Evolutionary conservation across 2,113 vertebrate genomes (phyloP).

Genomic region (Hyperopisus bebe): DNA sequence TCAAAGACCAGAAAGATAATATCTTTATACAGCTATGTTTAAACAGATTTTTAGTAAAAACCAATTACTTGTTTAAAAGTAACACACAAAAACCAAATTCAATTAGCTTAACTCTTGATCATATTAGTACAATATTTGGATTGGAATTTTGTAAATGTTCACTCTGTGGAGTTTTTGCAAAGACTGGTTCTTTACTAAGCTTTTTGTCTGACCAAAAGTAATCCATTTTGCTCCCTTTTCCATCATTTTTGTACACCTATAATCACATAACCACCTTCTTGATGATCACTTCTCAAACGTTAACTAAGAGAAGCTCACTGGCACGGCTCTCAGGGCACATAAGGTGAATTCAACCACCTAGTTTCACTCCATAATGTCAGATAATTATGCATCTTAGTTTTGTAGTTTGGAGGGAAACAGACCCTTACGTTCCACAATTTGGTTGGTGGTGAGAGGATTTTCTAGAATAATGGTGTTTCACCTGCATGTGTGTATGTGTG

Average conservation of each 20-base stretch:
- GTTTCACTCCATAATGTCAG: not conserved
- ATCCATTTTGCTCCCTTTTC: not conserved
- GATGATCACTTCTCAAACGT: not conserved
- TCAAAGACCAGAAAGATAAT: slow-evolving; percentile 54
- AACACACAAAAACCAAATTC: slow-evolving; percentile 60
- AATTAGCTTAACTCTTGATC: slow-evolving; percentile 60
- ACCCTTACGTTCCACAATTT: not conserved
- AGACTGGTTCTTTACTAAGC: not conserved
- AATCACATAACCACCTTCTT: not conserved
- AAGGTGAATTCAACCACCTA: not conserved
- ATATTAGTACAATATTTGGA: slow-evolving; percentile 47
- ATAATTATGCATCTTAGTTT: not conserved
- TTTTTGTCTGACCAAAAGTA: not conserved
- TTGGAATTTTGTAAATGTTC: slow-evolving; percentile 19
- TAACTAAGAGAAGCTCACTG: not conserved
- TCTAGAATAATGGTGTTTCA: not conserved
- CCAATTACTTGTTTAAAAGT: slow-evolving; percentile 65
- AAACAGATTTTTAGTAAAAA: slow-evolving; percentile 55
- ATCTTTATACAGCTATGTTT: slow-evolving; percentile 52
- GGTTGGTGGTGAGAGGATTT: not conserved
- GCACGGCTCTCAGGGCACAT: not conserved
- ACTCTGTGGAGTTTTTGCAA: not conserved
- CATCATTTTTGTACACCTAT: not conserved
- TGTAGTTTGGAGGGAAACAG: not conserved
- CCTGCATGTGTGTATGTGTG: not conserved